These are phyloP conservation scores for Carassius auratus DNA, from an alignment of 2,113 vertebrate species.

Conservation along the genomic window DNA sequence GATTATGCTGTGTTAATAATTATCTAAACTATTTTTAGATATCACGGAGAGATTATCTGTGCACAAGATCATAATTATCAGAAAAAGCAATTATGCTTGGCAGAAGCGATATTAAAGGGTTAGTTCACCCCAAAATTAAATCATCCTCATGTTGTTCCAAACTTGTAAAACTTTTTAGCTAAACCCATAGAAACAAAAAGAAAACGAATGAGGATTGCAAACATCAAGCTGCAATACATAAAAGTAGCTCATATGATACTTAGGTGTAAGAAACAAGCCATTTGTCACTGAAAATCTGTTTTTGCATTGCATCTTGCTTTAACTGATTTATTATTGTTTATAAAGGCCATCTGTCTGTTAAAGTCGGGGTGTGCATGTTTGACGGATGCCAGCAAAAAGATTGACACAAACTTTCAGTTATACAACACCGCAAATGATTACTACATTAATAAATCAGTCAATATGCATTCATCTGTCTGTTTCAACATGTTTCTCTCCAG, in stretches of 20 bases:
- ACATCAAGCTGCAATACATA: background rate
- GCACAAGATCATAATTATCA: background rate
- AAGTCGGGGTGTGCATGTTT: background rate
- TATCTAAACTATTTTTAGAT: background rate
- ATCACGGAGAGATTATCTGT: background rate
- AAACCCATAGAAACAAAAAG: background rate
- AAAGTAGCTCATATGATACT: background rate
- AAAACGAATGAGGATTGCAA: background rate
- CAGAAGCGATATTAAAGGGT: background rate
- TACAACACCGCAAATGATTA: constrained; percentile 17
- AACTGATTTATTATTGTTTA: background rate
- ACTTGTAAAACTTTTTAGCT: background rate
- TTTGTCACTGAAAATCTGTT: too few species aligned
- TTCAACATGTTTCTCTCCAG: constrained; percentile 10
- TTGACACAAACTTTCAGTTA: background rate
- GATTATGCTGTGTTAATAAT: constrained; percentile 13
- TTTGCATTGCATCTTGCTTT: background rate
- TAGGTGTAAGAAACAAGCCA: background rate
- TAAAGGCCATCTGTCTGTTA: background rate
- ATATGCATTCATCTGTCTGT: constrained; percentile 68
- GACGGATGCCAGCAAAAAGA: background rate
- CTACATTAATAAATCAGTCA: constrained; percentile 74
- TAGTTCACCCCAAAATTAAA: background rate
- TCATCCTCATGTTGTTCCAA: background rate
- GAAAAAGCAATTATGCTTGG: background rate